These are phyloP conservation scores for Tetramorium alpestre DNA, from an alignment of 1,140 invertebrate species.

Conservation along the genomic window DNA sequence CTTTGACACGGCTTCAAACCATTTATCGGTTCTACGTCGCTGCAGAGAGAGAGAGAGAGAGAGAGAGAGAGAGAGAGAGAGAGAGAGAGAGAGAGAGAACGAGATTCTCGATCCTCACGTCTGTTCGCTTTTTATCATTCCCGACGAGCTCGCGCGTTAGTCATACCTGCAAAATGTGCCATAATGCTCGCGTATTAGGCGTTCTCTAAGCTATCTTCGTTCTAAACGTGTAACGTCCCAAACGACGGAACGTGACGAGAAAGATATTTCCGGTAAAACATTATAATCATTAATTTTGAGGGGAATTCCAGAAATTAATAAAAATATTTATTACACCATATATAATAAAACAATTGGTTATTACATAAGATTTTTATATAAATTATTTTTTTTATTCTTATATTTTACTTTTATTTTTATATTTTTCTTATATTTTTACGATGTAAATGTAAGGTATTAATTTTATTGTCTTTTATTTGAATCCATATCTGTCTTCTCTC, in stretches of 20 bases:
- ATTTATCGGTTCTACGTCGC: conserved; percentile 60
- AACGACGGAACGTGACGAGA: conserved; percentile 29
- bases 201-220: not conserved
- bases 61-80: no score
- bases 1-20: conserved; percentile 63
- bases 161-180: conserved; percentile 40
- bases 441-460: not conserved
- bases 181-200: conserved; percentile 41
- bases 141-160: conserved; percentile 34
- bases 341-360: not conserved
- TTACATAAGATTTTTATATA: not conserved
- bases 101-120: conserved; percentile 30
- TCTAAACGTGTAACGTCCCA: conserved; percentile 15
- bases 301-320: not conserved
- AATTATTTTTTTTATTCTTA: not conserved
- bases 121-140: conserved; percentile 57
- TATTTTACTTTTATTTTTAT: not conserved
- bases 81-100: no score
- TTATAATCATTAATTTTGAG: not conserved
- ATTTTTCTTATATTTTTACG: not conserved
- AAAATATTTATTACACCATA: not conserved
- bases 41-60: not conserved
- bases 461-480: not conserved
- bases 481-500: no score
- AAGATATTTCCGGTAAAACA: not conserved